These are phyloP conservation scores for Dicyrtomina minuta DNA, from an alignment of 2,888 invertebrate genomes.

Conservation along the genomic window DNA sequence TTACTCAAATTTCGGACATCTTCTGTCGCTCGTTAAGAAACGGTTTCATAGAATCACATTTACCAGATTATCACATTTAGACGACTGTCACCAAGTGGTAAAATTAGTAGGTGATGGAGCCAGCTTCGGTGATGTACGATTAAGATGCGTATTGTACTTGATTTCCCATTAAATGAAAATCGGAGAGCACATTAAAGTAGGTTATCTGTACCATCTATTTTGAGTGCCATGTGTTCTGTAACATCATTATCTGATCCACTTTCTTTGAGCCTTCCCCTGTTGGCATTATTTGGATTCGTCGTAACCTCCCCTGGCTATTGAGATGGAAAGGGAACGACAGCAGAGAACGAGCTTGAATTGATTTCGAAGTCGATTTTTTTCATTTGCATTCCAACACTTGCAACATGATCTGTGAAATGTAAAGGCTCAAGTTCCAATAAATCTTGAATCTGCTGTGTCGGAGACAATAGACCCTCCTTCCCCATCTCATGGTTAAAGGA, in stretches of 20 bases:
- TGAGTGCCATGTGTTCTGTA: slow-evolving; percentile 51
- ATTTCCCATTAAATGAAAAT: slow-evolving; percentile 49
- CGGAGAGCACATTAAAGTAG: slow-evolving; percentile 47
- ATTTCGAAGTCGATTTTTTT: slow-evolving; percentile 67
- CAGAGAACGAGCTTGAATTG: slow-evolving; percentile 34
- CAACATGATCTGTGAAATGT: slow-evolving; percentile 76
- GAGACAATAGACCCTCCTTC: slow-evolving; percentile 44
- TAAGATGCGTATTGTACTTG: slow-evolving; percentile 17
- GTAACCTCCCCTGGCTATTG: slow-evolving; percentile 13
- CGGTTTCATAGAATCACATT: slow-evolving; percentile 39
- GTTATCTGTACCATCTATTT: slow-evolving; percentile 49
- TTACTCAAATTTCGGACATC: too few species aligned
- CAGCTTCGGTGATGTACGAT: slow-evolving; percentile 15
- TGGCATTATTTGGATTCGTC: slow-evolving; percentile 45
- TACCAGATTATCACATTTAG: slow-evolving; percentile 42
- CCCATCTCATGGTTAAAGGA: slow-evolving; percentile 42
- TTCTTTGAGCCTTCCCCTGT: slow-evolving; percentile 52
- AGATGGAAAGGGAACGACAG: slow-evolving; percentile 45
- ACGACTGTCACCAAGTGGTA: slow-evolving; percentile 31
- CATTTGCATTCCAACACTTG: slow-evolving; percentile 67
- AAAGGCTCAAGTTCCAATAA: slow-evolving; percentile 84
- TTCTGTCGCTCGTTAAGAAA: too few species aligned
- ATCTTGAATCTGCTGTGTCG: slow-evolving; percentile 56
- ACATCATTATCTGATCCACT: slow-evolving; percentile 51
- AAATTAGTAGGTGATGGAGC: not conserved